Percentiles rank a stretch among this genome's conserved stretches.
Evolutionary conservation across 2,113 vertebrate species (phyloP).

Genomic region (Alligator mississippiensis): DNA sequence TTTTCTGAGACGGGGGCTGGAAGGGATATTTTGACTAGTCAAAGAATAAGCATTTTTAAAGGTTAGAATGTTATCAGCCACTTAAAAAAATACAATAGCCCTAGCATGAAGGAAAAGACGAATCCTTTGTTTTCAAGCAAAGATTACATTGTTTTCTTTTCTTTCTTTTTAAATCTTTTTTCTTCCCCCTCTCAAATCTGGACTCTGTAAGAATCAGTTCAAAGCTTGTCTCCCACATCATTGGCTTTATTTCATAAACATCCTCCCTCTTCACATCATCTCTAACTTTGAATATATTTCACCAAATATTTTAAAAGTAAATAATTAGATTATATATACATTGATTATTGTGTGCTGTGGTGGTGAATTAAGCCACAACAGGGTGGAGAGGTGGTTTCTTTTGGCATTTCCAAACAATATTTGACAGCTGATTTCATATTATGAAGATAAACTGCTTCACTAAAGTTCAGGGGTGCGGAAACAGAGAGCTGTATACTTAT

Average conservation of each 20-base stretch:
- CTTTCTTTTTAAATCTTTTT: not conserved
- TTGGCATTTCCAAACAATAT: not conserved
- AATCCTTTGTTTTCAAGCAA: not conserved
- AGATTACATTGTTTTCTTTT: not conserved
- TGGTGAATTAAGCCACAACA: not conserved
- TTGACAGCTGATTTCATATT: conserved; percentile 12
- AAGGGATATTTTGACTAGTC: not conserved
- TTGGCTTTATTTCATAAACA: not conserved
- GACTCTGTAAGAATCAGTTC: not conserved
- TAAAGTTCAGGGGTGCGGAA: not conserved
- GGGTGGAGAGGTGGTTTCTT: not conserved
- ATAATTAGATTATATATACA: not conserved
- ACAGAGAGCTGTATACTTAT: not conserved
- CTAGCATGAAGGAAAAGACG: not conserved
- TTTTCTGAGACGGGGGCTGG: not conserved
- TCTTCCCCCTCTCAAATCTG: not conserved
- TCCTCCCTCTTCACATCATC: not conserved
- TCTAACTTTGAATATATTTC: not conserved
- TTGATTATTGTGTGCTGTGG: not conserved
- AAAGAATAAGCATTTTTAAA: not conserved
- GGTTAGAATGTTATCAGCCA: not conserved
- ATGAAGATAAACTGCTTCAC: not conserved
- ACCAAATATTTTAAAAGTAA: not conserved
- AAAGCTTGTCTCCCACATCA: not conserved
- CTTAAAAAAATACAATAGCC: not conserved